phyloP scores from a whole-genome alignment of 1,140 invertebrate genomes.

The Saccostrea cuccullata region DNA sequence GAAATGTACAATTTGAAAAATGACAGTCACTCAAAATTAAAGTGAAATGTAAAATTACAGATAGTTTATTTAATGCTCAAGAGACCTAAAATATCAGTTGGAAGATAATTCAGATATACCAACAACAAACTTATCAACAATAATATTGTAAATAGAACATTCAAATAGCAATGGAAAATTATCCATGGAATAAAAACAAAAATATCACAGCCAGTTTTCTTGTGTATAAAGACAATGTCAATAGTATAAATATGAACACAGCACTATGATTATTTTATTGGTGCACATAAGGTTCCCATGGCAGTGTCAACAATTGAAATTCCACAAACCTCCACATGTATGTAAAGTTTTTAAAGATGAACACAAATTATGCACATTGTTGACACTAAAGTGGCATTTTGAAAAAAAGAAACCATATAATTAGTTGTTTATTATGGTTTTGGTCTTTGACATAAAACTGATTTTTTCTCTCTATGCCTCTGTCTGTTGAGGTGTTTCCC shows the following conservation, averaged over 20 bases:
- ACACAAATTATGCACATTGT: neutral
- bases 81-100: too few species aligned
- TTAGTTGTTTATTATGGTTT: neutral
- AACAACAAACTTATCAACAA: too few species aligned
- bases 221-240: neutral
- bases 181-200: neutral
- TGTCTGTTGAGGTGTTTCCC: neutral
- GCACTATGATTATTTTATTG: neutral
- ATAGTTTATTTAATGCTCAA: too few species aligned
- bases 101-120: too few species aligned
- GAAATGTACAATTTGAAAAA: too few species aligned
- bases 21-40: too few species aligned
- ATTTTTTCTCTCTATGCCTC: neutral
- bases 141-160: too few species aligned
- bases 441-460: neutral
- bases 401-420: neutral
- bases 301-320: conserved; percentile 16
- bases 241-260: conserved; percentile 19
- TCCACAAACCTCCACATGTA: neutral
- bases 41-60: too few species aligned
- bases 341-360: neutral
- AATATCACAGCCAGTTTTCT: conserved; percentile 16
- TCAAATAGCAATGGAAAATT: too few species aligned
- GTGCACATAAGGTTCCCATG: neutral
- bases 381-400: neutral